Evolutionary conservation across 2,113 vertebrate species (phyloP), one percentile per base, ranked within the genome.

Genomic region (Pholis gunnellus): DNA sequence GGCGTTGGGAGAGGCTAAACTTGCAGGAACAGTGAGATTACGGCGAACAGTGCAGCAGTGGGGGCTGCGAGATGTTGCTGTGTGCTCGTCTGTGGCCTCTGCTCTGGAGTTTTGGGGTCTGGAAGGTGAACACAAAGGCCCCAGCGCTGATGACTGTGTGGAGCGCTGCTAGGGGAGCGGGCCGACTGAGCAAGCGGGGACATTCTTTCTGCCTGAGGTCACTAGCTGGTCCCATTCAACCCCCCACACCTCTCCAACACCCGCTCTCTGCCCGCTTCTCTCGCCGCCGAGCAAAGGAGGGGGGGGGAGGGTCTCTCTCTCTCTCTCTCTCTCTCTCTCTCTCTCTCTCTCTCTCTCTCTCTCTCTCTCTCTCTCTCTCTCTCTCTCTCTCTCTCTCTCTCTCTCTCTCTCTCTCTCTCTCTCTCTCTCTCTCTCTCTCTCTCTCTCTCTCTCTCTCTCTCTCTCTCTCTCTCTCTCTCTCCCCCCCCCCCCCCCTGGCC

Each of bases 181-280:
- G 93, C 94, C 93, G 93, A 94, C 95, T 97, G 95, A 96, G 94
- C 96, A 97, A 97, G 97, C 95, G 96, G 96, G 96, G 96, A 96
- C 97, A 97, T 97, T 97, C 96, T 94, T 97, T 96, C 89, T 91
- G 95, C 90, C 96, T 97, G 96, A 97, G 97, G 96, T 97, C 97
- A 97, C 96, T 95, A 94, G 96, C 96, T 97, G 95, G 96, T 96
- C 95, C 96, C 95, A 96, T 97, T 97, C 96, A 97, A 91, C 93
- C 87, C 91, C 93, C 94, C 92, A 78, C 91, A 90, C 90, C 94
- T 89, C 89, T 92, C 94, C 94, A 93, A 94, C 94, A 93, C 90
- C 87, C 91, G 81, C 94, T 94, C 92, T 93, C 94, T 93, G 87
- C 87, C 91, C 87, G 75, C 83, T 88, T 79, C 94, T 90, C 94